Conservation (phyloP, 1,140 invertebrate genomes). For the Drosophila tristis region DNA sequence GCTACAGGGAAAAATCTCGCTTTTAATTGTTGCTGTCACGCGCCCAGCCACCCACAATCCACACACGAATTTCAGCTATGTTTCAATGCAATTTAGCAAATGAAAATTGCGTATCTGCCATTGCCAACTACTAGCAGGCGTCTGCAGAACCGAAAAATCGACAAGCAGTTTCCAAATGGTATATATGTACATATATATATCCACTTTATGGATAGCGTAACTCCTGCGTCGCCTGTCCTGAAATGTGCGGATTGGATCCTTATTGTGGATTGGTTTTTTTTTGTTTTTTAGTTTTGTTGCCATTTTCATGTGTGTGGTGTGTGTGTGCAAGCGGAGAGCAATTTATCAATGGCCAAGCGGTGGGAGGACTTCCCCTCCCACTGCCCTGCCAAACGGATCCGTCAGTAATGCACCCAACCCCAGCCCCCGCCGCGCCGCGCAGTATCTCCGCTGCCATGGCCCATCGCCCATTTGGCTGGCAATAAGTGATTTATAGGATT, state of each 20-base stretch:
- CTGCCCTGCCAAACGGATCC: background rate
- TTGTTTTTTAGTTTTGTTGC: constrained; percentile 44
- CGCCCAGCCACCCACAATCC: background rate
- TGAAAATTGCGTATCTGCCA: constrained; percentile 68
- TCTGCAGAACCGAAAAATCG: background rate
- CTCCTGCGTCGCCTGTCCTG: background rate
- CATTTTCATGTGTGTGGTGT: constrained; percentile 1
- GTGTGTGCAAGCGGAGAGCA: constrained; percentile 30
- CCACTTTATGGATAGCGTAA: no score
- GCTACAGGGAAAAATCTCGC: constrained; percentile 15
- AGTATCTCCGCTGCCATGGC: constrained; percentile 4
- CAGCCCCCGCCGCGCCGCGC: no score
- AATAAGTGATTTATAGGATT: constrained; percentile 81
- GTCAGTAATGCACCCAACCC: no score
- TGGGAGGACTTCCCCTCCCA: background rate
- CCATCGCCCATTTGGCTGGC: background rate
- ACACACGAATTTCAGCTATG: constrained; percentile 20
- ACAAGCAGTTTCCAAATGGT: no score
- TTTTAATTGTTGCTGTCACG: constrained; percentile 33
- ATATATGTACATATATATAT: no score
- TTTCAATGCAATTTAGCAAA: constrained; percentile 66
- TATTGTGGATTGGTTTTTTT: constrained; percentile 28
- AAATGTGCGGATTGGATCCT: no score
- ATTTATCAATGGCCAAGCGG: constrained; percentile 44
- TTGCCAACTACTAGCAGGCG: constrained; percentile 19